Evolutionary conservation across 2,888 invertebrate species (phyloP).

Genomic region (Melitaea athalia): DNA sequence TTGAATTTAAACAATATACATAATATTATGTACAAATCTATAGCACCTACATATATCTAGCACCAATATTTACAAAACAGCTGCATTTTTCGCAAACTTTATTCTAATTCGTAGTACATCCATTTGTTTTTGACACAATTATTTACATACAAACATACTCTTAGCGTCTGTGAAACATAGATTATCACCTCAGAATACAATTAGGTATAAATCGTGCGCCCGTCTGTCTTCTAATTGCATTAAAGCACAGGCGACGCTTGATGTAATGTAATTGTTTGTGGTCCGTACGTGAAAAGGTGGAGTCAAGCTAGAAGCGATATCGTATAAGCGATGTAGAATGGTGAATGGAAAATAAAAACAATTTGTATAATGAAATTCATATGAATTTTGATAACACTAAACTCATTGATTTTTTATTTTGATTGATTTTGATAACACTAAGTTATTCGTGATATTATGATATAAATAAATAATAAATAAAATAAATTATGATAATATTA

Average conservation of each 20-base stretch:
- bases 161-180: background rate
- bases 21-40: no score
- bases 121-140: background rate
- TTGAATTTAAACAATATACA: background rate
- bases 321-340: background rate
- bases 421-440: no score
- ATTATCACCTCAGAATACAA: constrained; percentile 40
- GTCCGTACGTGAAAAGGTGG: constrained; percentile 46
- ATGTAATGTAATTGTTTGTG: constrained; percentile 62
- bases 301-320: constrained; percentile 27
- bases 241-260: constrained; percentile 52
- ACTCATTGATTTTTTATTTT: no score
- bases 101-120: background rate
- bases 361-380: no score
- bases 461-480: no score
- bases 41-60: background rate
- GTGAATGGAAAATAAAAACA: background rate
- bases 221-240: constrained; percentile 53
- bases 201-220: constrained; percentile 52
- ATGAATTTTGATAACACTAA: background rate
- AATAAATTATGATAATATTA: background rate
- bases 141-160: background rate
- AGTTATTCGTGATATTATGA: no score
- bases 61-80: background rate
- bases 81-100: background rate